A percentile compares a stretch with the other conserved stretches of the same genome.
Conservation (phyloP, 2,113 vertebrate genomes). For the Toxostoma redivivum region DNA sequence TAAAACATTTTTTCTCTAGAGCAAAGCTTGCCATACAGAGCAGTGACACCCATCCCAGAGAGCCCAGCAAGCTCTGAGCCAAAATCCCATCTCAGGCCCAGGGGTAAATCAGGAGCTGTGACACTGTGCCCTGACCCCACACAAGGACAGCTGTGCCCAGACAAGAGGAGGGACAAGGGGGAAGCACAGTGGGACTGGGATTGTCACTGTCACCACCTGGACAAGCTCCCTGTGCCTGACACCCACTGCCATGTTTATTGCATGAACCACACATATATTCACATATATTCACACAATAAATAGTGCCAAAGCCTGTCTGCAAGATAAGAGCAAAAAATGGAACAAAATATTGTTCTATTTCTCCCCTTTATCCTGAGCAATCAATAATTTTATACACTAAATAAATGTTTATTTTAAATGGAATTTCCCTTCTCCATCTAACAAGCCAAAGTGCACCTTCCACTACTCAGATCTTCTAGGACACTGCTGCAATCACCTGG, state of each 20-base stretch:
- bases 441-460: neutral
- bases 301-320: neutral
- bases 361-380: neutral
- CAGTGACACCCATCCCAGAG: rapidly evolving
- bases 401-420: neutral
- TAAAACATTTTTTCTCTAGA: rapidly evolving
- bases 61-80: neutral
- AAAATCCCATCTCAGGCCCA: rapidly evolving
- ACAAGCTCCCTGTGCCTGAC: neutral
- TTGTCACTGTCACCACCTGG: neutral
- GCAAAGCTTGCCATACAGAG: neutral
- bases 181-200: neutral
- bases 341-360: neutral
- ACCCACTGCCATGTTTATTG: rapidly evolving
- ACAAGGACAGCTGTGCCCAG: neutral
- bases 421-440: neutral
- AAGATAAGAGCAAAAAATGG: neutral
- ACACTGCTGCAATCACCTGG: neutral
- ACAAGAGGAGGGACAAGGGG: neutral
- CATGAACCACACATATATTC: rapidly evolving
- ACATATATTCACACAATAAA: too few relatives aligned
- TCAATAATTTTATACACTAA: neutral
- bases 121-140: neutral
- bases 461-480: neutral
- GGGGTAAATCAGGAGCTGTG: rapidly evolving